Conservation (phyloP, 2,797 vertebrate genomes). For the Enteromius radiatus region DNA sequence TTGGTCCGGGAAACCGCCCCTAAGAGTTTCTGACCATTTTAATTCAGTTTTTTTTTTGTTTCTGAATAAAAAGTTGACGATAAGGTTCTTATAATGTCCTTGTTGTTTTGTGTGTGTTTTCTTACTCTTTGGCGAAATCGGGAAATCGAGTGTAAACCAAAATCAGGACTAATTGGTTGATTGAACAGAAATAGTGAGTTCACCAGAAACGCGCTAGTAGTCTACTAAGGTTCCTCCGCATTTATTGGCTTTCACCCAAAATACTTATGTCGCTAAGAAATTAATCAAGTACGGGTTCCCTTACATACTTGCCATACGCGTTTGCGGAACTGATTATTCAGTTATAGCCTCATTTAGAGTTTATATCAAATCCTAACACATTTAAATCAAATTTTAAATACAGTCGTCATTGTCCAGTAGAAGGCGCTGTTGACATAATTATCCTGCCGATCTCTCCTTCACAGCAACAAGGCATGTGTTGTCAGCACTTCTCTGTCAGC, state of each 20-base stretch:
- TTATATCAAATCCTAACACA: neutral
- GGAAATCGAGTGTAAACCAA: neutral
- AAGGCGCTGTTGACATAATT: slow-evolving; percentile 65
- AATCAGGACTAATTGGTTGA: neutral
- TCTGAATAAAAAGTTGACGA: no score
- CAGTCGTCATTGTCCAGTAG: slow-evolving; percentile 63
- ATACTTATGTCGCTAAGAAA: neutral
- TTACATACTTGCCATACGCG: neutral
- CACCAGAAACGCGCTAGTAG: neutral
- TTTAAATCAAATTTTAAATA: neutral
- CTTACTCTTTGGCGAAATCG: no score
- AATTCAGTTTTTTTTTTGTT: no score
- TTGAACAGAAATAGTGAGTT: neutral
- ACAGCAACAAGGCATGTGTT: slow-evolving; percentile 65
- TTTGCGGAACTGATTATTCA: neutral
- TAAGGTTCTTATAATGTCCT: no score
- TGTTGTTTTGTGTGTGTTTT: no score
- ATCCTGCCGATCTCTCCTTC: neutral
- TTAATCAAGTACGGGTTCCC: no score
- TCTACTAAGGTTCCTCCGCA: neutral
- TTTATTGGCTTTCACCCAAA: neutral
- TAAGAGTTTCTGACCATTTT: no score
- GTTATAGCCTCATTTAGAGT: neutral
- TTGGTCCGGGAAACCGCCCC: no score
- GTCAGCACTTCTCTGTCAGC: slow-evolving; percentile 77